phyloP scores from a whole-genome alignment of 2,888 invertebrate species.

The Lampropteryx suffumata region DNA sequence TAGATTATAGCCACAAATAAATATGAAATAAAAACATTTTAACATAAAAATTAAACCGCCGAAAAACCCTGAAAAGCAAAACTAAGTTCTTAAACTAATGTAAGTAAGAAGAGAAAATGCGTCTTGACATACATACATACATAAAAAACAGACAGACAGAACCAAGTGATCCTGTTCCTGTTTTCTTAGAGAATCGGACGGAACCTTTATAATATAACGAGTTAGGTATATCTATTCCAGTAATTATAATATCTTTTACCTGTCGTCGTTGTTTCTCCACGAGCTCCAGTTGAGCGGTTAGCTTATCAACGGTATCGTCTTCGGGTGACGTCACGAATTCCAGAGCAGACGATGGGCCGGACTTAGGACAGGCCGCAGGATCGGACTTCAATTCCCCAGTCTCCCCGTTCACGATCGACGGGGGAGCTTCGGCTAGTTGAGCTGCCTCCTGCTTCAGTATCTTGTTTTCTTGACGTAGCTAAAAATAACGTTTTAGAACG shows the following conservation, averaged over 20 bases:
- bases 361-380: slow-evolving; percentile 26
- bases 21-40: too few relatives aligned
- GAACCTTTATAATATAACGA: too few relatives aligned
- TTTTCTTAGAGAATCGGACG: too few relatives aligned
- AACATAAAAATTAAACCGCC: too few relatives aligned
- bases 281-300: slow-evolving; percentile 70
- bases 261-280: slow-evolving; percentile 73
- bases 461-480: slow-evolving; percentile 71
- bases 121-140: too few relatives aligned
- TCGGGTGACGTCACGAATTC: slow-evolving; percentile 77
- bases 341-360: slow-evolving; percentile 60
- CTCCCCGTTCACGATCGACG: slow-evolving; percentile 38
- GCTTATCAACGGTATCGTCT: slow-evolving; percentile 71
- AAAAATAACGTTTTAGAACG: slow-evolving; percentile 14
- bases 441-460: slow-evolving; percentile 59
- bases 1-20: too few relatives aligned
- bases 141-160: too few relatives aligned
- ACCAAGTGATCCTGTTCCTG: too few relatives aligned
- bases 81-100: too few relatives aligned
- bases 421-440: slow-evolving; percentile 43
- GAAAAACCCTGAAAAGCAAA: too few relatives aligned
- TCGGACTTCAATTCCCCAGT: slow-evolving; percentile 39
- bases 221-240: too few relatives aligned
- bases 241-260: slow-evolving; percentile 40
- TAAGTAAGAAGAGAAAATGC: too few relatives aligned